Evolutionary conservation across 2,113 vertebrate genomes (phyloP).

Genomic region (Rhabdomys dilectus): DNA sequence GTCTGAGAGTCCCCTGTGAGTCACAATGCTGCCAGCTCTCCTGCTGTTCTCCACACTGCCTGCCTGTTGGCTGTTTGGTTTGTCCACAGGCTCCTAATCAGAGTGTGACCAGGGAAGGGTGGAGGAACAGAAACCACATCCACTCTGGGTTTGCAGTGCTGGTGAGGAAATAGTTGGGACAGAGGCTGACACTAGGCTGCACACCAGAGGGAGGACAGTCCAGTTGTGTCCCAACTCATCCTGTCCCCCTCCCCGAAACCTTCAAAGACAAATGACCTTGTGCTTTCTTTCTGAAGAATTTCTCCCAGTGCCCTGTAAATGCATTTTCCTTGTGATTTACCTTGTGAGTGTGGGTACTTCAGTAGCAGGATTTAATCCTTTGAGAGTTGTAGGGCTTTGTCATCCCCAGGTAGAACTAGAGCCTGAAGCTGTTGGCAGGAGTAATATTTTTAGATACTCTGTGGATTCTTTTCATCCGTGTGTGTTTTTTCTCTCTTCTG

Average conservation of each 20-base stretch:
- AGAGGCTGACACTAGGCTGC: neutral
- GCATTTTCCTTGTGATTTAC: neutral
- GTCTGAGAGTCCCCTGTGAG: conserved; percentile 58
- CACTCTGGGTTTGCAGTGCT: neutral
- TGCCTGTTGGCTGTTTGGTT: conserved; percentile 64
- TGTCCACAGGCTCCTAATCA: conserved; percentile 43
- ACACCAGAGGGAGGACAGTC: neutral
- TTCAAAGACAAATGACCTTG: neutral
- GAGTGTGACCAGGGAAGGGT: conserved; percentile 15
- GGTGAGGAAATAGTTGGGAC: conserved; percentile 17
- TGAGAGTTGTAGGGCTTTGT: neutral
- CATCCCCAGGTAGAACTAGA: neutral
- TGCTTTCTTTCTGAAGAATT: conserved; percentile 41
- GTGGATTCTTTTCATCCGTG: conserved; percentile 26
- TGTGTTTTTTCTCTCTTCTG: neutral
- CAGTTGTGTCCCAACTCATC: too few species aligned
- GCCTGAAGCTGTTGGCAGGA: conserved; percentile 49
- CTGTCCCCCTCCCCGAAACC: neutral
- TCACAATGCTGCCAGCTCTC: neutral
- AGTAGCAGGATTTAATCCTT: conserved; percentile 35
- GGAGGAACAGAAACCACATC: conserved; percentile 23
- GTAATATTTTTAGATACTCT: conserved; percentile 54
- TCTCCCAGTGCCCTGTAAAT: neutral
- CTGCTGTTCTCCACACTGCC: neutral
- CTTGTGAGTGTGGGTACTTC: neutral